Evolutionary conservation across 1,140 invertebrate genomes (phyloP).

Genomic region (Octopus bimaculoides): DNA sequence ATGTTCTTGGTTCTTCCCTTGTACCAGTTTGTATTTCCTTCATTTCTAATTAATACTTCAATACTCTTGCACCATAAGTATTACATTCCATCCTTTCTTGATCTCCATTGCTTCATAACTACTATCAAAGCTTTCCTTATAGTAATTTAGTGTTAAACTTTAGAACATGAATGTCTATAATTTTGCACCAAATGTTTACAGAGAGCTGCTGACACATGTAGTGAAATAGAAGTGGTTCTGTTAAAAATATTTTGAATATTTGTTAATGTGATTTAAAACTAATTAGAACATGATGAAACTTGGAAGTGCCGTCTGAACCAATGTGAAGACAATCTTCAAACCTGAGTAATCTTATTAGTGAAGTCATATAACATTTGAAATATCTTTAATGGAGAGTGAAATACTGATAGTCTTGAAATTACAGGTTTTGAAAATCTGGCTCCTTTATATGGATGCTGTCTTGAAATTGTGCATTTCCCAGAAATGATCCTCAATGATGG

Average conservation of each 20-base stretch:
- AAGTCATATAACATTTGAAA: background rate
- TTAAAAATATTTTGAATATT: background rate
- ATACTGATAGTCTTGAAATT: background rate
- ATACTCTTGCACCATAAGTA: too few species aligned
- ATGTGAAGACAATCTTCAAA: background rate
- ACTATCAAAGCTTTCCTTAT: background rate
- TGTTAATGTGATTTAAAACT: background rate
- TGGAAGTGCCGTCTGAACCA: constrained; percentile 2
- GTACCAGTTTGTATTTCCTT: too few species aligned
- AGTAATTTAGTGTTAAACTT: background rate
- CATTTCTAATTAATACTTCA: too few species aligned
- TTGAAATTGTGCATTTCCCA: background rate
- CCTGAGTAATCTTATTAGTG: background rate
- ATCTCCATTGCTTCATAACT: background rate
- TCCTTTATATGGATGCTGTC: background rate
- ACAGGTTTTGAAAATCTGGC: background rate
- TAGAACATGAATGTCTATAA: background rate
- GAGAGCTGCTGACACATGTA: background rate
- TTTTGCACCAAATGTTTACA: background rate
- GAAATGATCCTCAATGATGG: background rate
- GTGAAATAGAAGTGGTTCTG: background rate
- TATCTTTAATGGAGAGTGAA: background rate
- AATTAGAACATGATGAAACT: background rate
- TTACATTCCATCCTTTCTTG: too few species aligned
- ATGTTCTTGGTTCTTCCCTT: too few species aligned